A percentile compares a stretch with the other conserved stretches of the same genome.
Evolutionary conservation across 2,797 vertebrate species (phyloP).

Genomic region (Poecilia velifera): DNA sequence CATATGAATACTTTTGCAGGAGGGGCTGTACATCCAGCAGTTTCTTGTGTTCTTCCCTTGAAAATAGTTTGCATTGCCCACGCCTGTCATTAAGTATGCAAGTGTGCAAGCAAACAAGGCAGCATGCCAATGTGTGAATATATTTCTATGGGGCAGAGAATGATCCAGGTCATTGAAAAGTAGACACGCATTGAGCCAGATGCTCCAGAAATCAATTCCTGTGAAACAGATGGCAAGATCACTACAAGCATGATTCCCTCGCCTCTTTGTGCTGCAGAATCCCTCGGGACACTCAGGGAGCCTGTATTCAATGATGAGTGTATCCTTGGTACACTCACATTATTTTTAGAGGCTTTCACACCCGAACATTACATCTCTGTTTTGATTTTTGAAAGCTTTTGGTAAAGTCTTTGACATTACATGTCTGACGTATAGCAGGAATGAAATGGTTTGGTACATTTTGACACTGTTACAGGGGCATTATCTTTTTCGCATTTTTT

Average conservation of each 20-base stretch:
- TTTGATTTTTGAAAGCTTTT: conserved; percentile 19
- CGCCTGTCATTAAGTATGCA: neutral
- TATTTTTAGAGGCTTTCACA: conserved; percentile 27
- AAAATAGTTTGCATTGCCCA: neutral
- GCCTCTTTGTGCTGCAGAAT: conserved; percentile 46
- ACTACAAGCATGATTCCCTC: conserved; percentile 46
- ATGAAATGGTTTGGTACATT: neutral
- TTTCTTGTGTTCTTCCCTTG: neutral
- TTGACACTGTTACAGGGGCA: neutral
- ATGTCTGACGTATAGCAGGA: neutral
- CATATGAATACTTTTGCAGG: neutral
- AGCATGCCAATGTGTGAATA: conserved; percentile 3
- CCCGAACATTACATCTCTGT: conserved; percentile 2
- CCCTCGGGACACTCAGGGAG: conserved; percentile 44
- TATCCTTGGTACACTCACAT: conserved; percentile 19
- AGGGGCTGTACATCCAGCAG: no score
- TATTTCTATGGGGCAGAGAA: conserved; percentile 18
- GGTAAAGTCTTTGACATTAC: neutral
- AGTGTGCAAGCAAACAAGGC: neutral
- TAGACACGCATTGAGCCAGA: conserved; percentile 58
- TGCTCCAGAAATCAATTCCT: conserved; percentile 64
- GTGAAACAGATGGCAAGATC: conserved; percentile 63
- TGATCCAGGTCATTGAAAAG: conserved; percentile 65
- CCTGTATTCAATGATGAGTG: conserved; percentile 47
- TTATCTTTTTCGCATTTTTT: neutral